Percentiles rank a stretch among this genome's conserved stretches.
Conservation (phyloP, 2,888 invertebrate genomes). For the Carterocephalus palaemon region DNA sequence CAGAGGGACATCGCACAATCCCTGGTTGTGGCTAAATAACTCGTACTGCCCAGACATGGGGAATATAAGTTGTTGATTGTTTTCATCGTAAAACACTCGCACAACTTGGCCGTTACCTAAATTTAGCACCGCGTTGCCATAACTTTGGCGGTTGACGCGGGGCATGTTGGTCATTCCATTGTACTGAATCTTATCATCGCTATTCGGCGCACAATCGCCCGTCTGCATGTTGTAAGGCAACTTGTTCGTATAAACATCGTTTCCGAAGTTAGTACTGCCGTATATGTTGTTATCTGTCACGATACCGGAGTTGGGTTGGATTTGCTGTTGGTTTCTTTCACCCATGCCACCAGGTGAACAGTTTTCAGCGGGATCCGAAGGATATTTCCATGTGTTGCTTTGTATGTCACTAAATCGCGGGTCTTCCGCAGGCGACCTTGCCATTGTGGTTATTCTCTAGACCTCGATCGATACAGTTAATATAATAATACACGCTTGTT, state of each 20-base stretch:
- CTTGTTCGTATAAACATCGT: conserved; percentile 67
- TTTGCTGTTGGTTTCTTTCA: conserved; percentile 55
- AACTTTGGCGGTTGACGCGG: conserved; percentile 55
- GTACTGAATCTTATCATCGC: conserved; percentile 57
- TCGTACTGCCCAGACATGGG: conserved; percentile 72
- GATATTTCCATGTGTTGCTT: conserved; percentile 72
- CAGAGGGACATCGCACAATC: conserved; percentile 55
- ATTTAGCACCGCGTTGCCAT: conserved; percentile 69
- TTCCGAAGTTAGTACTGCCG: conserved; percentile 51
- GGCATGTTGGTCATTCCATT: conserved; percentile 50
- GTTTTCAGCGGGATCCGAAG: conserved; percentile 59
- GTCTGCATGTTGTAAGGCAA: conserved; percentile 55
- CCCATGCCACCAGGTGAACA: conserved; percentile 56
- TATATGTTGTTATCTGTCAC: conserved; percentile 62
- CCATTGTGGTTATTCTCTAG: conserved; percentile 65
- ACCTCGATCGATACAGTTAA: conserved; percentile 11
- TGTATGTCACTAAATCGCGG: conserved; percentile 66
- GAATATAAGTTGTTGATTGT: conserved; percentile 68
- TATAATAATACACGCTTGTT: conserved; percentile 28
- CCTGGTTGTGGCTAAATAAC: conserved; percentile 64
- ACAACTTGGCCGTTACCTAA: conserved; percentile 69
- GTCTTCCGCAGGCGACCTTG: conserved; percentile 76
- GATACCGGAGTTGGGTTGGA: conserved; percentile 47
- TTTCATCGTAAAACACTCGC: conserved; percentile 68
- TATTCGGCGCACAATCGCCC: conserved; percentile 49